Conservation (phyloP, 64 coral and sea anemone genomes). For the Montipora cactus region DNA sequence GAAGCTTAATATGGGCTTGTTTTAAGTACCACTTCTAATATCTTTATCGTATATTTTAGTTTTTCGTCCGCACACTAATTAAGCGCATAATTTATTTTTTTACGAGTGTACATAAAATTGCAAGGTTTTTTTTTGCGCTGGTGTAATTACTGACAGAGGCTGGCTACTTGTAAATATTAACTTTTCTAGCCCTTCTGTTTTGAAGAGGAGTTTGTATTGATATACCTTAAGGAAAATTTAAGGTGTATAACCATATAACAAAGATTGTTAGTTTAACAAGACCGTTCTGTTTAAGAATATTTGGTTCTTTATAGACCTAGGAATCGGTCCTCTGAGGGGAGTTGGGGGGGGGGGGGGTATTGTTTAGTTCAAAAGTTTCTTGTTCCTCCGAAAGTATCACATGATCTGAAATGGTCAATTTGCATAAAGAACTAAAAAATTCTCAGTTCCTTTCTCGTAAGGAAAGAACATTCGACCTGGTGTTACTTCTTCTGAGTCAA, state of each 20-base stretch:
- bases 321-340: no score
- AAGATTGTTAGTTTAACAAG: neutral
- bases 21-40: neutral
- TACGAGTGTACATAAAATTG: constrained; percentile 50
- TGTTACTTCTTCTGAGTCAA: no score
- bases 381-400: no score
- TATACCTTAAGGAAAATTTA: neutral
- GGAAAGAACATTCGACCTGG: no score
- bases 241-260: neutral
- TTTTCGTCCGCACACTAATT: neutral
- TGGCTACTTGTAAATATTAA: neutral
- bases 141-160: constrained; percentile 20
- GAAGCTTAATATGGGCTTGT: neutral
- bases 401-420: no score
- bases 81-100: constrained; percentile 41
- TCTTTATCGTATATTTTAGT: neutral
- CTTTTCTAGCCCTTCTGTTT: constrained; percentile 9
- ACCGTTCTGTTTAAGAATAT: neutral
- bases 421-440: no score
- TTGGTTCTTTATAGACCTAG: no score
- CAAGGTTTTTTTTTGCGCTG: constrained; percentile 27
- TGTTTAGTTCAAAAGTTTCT: no score
- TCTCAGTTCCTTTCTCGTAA: no score
- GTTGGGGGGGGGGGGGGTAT: no score
- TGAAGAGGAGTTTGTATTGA: neutral